These are phyloP conservation scores for Notodonta ziczac DNA, from an alignment of 2,888 invertebrate genomes.

Conservation along the genomic window DNA sequence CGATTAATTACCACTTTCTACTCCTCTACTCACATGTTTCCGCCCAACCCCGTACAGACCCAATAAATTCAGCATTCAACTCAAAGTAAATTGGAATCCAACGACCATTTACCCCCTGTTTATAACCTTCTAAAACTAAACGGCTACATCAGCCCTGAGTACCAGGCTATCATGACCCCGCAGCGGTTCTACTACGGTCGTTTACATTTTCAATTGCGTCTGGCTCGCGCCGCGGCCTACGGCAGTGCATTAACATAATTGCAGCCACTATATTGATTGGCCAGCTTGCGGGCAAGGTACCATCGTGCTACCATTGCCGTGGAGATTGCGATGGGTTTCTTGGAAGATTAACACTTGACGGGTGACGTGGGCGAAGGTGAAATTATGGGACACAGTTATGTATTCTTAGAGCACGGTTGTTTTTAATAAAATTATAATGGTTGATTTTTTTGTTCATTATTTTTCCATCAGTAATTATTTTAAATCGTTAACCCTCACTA, in stretches of 20 bases:
- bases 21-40: neutral
- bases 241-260: slow-evolving; percentile 81
- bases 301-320: slow-evolving; percentile 42
- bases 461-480: too few species aligned
- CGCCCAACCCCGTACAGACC: slow-evolving; percentile 20
- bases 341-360: slow-evolving; percentile 6
- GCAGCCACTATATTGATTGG: slow-evolving; percentile 80
- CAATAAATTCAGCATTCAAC: slow-evolving; percentile 24
- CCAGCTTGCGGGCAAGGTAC: slow-evolving; percentile 56
- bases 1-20: neutral
- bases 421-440: neutral
- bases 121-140: slow-evolving; percentile 45
- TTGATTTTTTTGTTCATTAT: neutral
- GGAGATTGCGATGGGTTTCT: slow-evolving; percentile 10
- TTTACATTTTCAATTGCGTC: slow-evolving; percentile 75
- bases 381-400: neutral
- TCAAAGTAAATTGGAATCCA: slow-evolving; percentile 35
- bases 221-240: slow-evolving; percentile 60
- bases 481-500: too few species aligned
- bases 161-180: slow-evolving; percentile 58
- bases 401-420: neutral
- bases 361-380: neutral
- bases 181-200: slow-evolving; percentile 57
- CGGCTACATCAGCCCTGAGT: slow-evolving; percentile 43
- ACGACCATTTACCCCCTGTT: slow-evolving; percentile 37